Evolutionary conservation across 1,140 invertebrate species (phyloP).

Genomic region (Macrocentrus cingulum): DNA sequence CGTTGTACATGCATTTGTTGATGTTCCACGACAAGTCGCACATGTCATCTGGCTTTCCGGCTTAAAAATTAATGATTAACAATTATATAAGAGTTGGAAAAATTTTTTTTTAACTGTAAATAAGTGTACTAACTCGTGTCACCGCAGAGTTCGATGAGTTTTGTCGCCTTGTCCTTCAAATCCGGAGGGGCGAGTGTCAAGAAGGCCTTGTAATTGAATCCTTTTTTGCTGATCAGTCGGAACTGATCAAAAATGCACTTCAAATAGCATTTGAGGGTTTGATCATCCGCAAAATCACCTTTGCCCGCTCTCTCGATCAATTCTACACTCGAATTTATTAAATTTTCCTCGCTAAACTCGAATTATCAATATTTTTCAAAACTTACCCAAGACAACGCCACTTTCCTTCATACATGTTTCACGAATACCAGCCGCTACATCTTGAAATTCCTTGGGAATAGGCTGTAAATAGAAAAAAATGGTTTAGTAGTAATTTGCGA

Average conservation of each 20-base stretch:
- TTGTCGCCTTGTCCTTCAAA: conserved; percentile 30
- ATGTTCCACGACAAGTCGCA: conserved; percentile 30
- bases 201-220: conserved; percentile 47
- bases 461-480: conserved; percentile 22
- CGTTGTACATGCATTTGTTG: conserved; percentile 28
- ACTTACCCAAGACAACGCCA: conserved; percentile 34
- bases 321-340: too few relatives aligned
- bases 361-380: background rate
- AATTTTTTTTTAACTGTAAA: background rate
- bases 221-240: conserved; percentile 36
- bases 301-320: conserved; percentile 23
- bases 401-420: conserved; percentile 41
- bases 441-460: conserved; percentile 37
- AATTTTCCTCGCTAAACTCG: too few relatives aligned
- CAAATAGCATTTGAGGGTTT: conserved; percentile 49
- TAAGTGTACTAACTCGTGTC: conserved; percentile 36
- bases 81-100: background rate
- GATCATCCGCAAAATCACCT: conserved; percentile 32
- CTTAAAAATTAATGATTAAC: conserved; percentile 26
- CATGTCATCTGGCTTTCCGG: conserved; percentile 14
- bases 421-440: conserved; percentile 36
- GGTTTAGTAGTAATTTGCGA: background rate
- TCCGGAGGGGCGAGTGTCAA: conserved; percentile 42
- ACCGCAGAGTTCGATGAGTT: conserved; percentile 39
- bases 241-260: conserved; percentile 48